Base-by-base conservation (phyloP, 1,140 invertebrate genomes). In the Brachionus rubens region DNA sequence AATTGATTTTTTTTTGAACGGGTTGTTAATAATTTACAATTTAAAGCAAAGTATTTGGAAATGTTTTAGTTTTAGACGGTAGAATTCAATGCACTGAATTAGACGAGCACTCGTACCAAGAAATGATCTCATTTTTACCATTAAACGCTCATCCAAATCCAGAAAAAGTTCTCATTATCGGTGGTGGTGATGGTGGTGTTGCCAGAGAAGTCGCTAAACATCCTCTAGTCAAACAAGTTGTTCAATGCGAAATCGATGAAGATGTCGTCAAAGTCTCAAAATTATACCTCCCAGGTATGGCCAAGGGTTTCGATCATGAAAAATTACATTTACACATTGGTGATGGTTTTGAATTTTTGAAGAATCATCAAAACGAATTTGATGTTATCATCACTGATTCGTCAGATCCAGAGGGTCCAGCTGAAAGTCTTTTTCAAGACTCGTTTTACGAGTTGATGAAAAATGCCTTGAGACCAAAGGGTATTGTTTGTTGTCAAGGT, bases 371-470 rank as follows among this genome's bases (percentile, higher is more conserved):
- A 54, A 87, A 89, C 33, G 89, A 92, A 85, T 99, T 94, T 85
- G 96, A 98, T 86, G 91, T 99, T 26, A 96, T 99, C 68, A 97
- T 99, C 40, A 99, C 96, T 0, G 96, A 99, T 82, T 96, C 94
- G 50, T 96, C 93, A 33, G 96, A 98, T 86, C 96, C 95, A 14
- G 87, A 96, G 43, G 96, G 89, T 52, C 89, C 89, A 50, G 89
- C 89, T 16, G 86, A 85, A 40, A 85, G 84, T 41, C 82, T 90
- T 19, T 90, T 90, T 81, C 83, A 94, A 81, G 89, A 92, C 80
- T 89, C 89, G 48, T 99, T 98, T 79, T 99, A 96, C 83, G 85
- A 89, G 76, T 82, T 96, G 10, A 89, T 98, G 87, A 91, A 90
- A 78, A 87, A 88, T 56, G 92, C 94, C 0, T 84, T 99, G 3